phyloP scores from a whole-genome alignment of 2,888 invertebrate genomes.

The Agonopterix heracliana region DNA sequence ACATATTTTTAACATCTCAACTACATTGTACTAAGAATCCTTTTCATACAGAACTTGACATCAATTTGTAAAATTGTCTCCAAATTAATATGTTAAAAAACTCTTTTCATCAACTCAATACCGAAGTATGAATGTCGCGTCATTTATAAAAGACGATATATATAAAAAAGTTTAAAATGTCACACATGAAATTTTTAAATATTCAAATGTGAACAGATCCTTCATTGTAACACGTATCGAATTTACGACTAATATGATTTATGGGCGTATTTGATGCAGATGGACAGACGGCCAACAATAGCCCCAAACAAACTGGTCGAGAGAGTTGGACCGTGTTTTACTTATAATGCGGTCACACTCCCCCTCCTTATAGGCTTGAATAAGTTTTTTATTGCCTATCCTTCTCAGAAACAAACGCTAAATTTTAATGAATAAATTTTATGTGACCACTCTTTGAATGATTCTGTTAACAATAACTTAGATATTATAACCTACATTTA shows the following conservation, averaged over 20 bases:
- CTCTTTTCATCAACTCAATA: conserved; percentile 6
- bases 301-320: conserved; percentile 53
- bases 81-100: neutral
- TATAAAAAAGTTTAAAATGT: conserved; percentile 15
- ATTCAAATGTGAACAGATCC: conserved; percentile 67
- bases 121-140: conserved; percentile 5
- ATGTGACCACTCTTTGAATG: neutral
- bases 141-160: conserved; percentile 8
- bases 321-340: conserved; percentile 57
- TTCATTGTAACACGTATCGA: conserved; percentile 69
- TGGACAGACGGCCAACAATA: conserved; percentile 67
- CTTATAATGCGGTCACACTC: conserved; percentile 65
- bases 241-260: conserved; percentile 74
- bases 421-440: conserved; percentile 12
- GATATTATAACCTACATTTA: no score
- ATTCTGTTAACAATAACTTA: no score
- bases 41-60: neutral
- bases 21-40: no score
- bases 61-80: neutral
- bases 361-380: conserved; percentile 31
- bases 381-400: conserved; percentile 51
- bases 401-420: conserved; percentile 51
- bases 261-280: conserved; percentile 68
- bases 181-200: conserved; percentile 31
- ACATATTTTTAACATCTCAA: no score